Evolutionary conservation across 2,888 invertebrate species (phyloP).

Genomic region (Cosmorhoe ocellata): DNA sequence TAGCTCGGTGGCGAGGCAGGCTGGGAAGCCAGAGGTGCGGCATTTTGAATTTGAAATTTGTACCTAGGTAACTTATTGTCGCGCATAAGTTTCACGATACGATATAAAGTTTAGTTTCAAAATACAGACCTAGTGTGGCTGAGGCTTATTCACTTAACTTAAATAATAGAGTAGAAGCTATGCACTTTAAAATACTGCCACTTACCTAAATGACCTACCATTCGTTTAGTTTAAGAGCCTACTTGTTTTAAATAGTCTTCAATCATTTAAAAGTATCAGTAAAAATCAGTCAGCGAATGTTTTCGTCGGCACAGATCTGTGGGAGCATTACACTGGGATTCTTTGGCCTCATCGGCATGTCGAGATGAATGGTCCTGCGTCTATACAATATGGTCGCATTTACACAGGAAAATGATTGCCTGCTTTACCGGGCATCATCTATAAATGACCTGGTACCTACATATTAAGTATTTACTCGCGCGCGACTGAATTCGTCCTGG

Average conservation of each 20-base stretch:
- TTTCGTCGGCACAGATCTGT: constrained; percentile 45
- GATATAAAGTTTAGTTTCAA: too few relatives aligned
- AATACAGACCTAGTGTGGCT: too few relatives aligned
- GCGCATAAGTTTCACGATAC: too few relatives aligned
- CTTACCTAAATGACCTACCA: constrained; percentile 6
- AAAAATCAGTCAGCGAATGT: constrained; percentile 23
- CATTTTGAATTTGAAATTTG: too few relatives aligned
- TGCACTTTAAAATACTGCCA: constrained; percentile 3
- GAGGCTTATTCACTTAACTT: background rate
- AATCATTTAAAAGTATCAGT: constrained; percentile 20
- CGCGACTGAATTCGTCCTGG: too few relatives aligned
- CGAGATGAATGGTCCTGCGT: constrained; percentile 58
- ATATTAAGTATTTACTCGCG: too few relatives aligned
- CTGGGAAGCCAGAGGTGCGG: too few relatives aligned
- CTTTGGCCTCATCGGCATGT: constrained; percentile 52
- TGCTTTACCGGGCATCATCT: too few relatives aligned
- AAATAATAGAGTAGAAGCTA: constrained; percentile 16
- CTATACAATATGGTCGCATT: constrained; percentile 24
- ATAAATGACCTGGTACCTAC: too few relatives aligned
- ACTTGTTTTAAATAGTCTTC: constrained; percentile 16
- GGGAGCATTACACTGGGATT: constrained; percentile 55
- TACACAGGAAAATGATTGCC: constrained; percentile 1
- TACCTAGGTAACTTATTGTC: too few relatives aligned
- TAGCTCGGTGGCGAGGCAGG: too few relatives aligned
- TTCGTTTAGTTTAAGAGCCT: constrained; percentile 7